Base-by-base conservation (phyloP, 2,888 invertebrate species). In the Yponomeuta cagnagella region DNA sequence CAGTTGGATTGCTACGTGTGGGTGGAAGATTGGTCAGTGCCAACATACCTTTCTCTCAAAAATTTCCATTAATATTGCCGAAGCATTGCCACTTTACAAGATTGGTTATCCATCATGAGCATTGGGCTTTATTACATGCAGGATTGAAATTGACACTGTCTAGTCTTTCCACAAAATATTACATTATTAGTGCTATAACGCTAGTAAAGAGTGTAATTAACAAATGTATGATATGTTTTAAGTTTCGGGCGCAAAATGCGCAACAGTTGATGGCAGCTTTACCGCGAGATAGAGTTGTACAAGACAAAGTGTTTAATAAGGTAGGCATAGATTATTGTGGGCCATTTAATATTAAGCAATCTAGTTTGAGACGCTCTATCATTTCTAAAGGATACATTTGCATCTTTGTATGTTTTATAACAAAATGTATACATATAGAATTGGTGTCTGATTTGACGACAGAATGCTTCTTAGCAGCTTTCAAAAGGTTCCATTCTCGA, bases 241-340 rank as follows among this genome's bases (percentile, higher is more conserved):
- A 33, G 33, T 33, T 33, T 33, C 33, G 5, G 33, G 33, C 33
- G n/a, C 9, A 63, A 52, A 64, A 48, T n/a, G 23, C 68, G 31
- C 10, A 71, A 43, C 71, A 72, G 33, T 63, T 72, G 23, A 72
- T 72, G 72, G 72, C 66, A 2, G 52, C 63, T 3, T 48, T 72
- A 15, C 72, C 71, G 6, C 31, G 69, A 15, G 71, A 72, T 9
- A 23, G 72, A 15, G 63, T 71, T 2, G 66, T 48, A n/a, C 69
- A 31, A 5, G 69, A 66, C 5, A 43, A 68, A 1, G 48, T 67
- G 1, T 72, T 72, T 70, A n/a, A 71, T 30, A 70, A 70, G 2
- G 68, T 71, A 10, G 72, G 72, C 4, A 33, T 71, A 37, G 72
- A 72, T 43, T 72, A 68, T 37, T 71, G 71, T 33, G 71, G 72